Conservation (phyloP, 2,888 invertebrate species). For the Disparrhopalites patrizii region DNA sequence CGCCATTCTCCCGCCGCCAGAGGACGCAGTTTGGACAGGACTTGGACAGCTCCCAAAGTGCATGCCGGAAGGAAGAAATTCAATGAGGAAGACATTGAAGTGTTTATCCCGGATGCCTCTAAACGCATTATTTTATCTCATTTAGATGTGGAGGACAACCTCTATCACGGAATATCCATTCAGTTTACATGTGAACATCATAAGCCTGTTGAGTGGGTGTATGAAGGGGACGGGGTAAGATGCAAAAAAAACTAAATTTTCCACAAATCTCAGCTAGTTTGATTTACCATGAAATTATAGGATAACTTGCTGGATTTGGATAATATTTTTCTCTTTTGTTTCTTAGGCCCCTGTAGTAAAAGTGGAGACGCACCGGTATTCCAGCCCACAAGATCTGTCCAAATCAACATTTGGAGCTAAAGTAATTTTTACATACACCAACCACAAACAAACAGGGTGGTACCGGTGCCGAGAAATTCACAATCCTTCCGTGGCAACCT, state of each 20-base stretch:
- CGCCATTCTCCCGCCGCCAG: too few relatives aligned
- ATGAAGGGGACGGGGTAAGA: slow-evolving; percentile 37
- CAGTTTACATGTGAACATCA: slow-evolving; percentile 34
- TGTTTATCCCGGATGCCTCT: too few relatives aligned
- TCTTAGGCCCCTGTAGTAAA: slow-evolving; percentile 35
- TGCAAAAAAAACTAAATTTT: background rate
- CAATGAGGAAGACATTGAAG: too few relatives aligned
- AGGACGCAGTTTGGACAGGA: too few relatives aligned
- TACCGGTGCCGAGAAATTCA: slow-evolving; percentile 33
- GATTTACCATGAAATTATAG: background rate
- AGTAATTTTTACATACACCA: slow-evolving; percentile 36
- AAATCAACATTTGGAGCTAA: slow-evolving; percentile 32
- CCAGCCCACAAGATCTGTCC: slow-evolving; percentile 32
- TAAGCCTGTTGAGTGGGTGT: slow-evolving; percentile 40
- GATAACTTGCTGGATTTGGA: background rate
- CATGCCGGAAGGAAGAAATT: too few relatives aligned
- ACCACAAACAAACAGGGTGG: slow-evolving; percentile 35
- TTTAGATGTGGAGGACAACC: slow-evolving; percentile 37
- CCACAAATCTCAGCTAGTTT: background rate
- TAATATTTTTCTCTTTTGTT: background rate
- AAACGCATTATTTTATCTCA: too few relatives aligned
- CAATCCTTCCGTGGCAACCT: slow-evolving; percentile 15
- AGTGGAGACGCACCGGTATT: slow-evolving; percentile 33
- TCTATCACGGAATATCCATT: slow-evolving; percentile 34
- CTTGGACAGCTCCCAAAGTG: too few relatives aligned